Conservation (phyloP, 1,140 invertebrate genomes). For the Aphelenchoides fujianensis region DNA sequence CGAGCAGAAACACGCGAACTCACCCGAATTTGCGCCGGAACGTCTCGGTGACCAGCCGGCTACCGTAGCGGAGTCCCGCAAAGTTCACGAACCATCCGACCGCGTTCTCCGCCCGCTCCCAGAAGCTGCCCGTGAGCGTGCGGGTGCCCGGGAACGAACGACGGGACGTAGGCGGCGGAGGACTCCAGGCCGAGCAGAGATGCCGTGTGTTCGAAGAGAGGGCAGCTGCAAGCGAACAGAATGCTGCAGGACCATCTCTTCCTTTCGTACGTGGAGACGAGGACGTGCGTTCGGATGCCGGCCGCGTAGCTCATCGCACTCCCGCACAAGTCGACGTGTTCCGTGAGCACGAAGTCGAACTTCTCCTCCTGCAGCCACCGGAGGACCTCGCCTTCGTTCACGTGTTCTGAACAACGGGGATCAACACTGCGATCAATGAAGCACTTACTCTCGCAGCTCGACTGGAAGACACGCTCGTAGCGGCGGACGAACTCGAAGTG, state of each 20-base stretch:
- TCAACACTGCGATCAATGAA: background rate
- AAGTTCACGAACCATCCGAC: background rate
- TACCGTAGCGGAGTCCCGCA: slow-evolving; percentile 6
- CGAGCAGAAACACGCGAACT: background rate
- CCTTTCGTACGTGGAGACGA: slow-evolving; percentile 27
- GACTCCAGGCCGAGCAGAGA: slow-evolving; percentile 6
- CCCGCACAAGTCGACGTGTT: slow-evolving; percentile 22
- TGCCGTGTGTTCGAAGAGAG: slow-evolving; percentile 20
- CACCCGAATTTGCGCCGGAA: slow-evolving; percentile 5
- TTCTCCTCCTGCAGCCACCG: background rate
- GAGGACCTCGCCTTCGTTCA: background rate
- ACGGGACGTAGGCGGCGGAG: background rate
- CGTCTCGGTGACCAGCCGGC: background rate
- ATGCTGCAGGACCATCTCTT: no score
- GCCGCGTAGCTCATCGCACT: slow-evolving; percentile 13
- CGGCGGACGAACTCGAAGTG: background rate
- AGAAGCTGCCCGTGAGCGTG: background rate
- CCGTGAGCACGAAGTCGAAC: slow-evolving; percentile 28
- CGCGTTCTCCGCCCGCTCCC: background rate
- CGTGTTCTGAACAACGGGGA: slow-evolving; percentile 16
- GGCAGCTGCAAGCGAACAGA: slow-evolving; percentile 9
- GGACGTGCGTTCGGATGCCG: slow-evolving; percentile 14
- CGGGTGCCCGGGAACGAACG: background rate
- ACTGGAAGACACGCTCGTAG: slow-evolving; percentile 12
- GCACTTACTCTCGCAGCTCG: background rate